Evolutionary conservation across 1,140 invertebrate species (phyloP).

Genomic region (Drosophila bipectinata): DNA sequence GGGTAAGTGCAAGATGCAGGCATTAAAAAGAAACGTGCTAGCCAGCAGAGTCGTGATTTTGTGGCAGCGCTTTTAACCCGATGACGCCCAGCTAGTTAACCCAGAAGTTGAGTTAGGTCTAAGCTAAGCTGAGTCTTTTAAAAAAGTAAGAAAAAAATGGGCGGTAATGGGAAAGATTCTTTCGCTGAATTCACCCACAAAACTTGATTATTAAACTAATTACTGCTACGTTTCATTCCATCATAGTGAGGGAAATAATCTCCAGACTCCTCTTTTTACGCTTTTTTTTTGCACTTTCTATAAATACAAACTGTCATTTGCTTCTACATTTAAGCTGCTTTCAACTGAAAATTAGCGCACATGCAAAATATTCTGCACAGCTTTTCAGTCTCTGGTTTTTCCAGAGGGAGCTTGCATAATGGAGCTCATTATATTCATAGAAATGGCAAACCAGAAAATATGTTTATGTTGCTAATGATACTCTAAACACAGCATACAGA

Average conservation of each 20-base stretch:
- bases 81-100: slow-evolving; percentile 76
- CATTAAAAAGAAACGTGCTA: slow-evolving; percentile 68
- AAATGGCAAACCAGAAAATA: background rate
- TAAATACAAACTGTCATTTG: slow-evolving; percentile 51
- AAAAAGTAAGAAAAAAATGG: slow-evolving; percentile 1
- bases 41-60: slow-evolving; percentile 55
- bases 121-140: background rate
- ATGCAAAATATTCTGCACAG: slow-evolving; percentile 43
- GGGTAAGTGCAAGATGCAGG: slow-evolving; percentile 44
- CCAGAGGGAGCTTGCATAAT: background rate
- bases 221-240: slow-evolving; percentile 73
- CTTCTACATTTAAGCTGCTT: slow-evolving; percentile 56
- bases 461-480: background rate
- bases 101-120: slow-evolving; percentile 13
- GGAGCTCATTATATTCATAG: background rate
- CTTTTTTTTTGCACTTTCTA: background rate
- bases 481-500: background rate
- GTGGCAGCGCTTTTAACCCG: slow-evolving; percentile 56
- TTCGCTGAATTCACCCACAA: slow-evolving; percentile 61
- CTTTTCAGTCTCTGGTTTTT: background rate
- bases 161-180: slow-evolving; percentile 38
- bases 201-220: slow-evolving; percentile 81
- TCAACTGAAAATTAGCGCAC: slow-evolving; percentile 72
- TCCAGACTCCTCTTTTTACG: no score
- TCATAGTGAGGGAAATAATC: slow-evolving; percentile 7